Evolutionary conservation across 2,797 vertebrate genomes (phyloP), one percentile per base, ranked within the genome.

Genomic region (Lutjanus campechanus): DNA sequence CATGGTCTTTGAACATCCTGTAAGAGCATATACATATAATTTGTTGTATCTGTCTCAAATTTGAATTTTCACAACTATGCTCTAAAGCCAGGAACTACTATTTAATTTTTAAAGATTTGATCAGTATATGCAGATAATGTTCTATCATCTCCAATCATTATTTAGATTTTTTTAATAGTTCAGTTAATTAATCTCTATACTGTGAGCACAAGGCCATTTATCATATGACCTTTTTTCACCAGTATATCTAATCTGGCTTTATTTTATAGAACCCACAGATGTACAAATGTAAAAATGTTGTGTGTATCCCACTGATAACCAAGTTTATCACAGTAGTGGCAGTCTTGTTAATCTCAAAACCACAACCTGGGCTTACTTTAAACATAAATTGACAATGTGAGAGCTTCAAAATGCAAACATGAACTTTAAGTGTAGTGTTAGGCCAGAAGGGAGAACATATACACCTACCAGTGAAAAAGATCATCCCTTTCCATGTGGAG

Each of bases 401-500:
- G 16, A 13, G 17, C 50, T 56, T 75, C 11, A 47, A 62, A 76
- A 79, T 76, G 63, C 19, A 87, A 82, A 80, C 41, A 61, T 79
- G 7, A 81, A 63, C 53, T 77, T 87, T 78, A 79, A 84, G 63
- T 76, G 54, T 74, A 81, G 60, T 72, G 66, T 75, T 67, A 5
- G 65, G 20, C 87, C 82, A 82, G 58, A 69, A 70, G 54, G 80
- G 47, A 73, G 82, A 77, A 65, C 46, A 43, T 78, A 29, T 80
- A 72, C 70, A 85, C 77, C 79, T 83, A 87, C 43, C 76, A 83
- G 72, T 84, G 74, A 81, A 90, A 92, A 88, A 89, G 82, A 92
- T 94, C 82, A 94, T 95, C 90, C 78, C 62, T 81, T 51, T 88
- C 77, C 62, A 90, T 88, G 77, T 61, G 22, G 62, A 86, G 94